phyloP scores from a whole-genome alignment of 2,888 invertebrate genomes.

The Amphipyra tragopoginis region DNA sequence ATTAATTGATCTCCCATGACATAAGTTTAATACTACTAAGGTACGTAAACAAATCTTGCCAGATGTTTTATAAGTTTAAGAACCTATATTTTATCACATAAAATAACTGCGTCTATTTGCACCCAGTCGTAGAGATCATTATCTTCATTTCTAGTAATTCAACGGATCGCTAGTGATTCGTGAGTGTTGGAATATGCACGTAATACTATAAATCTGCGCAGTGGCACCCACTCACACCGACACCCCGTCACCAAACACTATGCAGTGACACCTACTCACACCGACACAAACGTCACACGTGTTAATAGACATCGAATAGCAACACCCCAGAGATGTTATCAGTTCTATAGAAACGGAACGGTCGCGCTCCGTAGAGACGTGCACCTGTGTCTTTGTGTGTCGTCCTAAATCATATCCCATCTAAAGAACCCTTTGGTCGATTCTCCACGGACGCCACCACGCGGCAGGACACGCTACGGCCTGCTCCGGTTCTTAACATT shows the following conservation, averaged over 20 bases:
- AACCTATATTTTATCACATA: not conserved
- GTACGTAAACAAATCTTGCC: not conserved
- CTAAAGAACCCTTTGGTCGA: slow-evolving; percentile 66
- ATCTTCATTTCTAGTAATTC: slow-evolving; percentile 26
- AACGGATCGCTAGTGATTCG: slow-evolving; percentile 14
- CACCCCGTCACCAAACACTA: slow-evolving; percentile 5
- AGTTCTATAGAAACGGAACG: slow-evolving; percentile 49
- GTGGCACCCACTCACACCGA: slow-evolving; percentile 5
- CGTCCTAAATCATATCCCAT: slow-evolving; percentile 65
- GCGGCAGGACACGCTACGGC: slow-evolving; percentile 26
- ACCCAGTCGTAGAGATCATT: slow-evolving; percentile 22
- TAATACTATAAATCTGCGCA: slow-evolving; percentile 46
- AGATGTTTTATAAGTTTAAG: not conserved
- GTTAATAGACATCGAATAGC: slow-evolving; percentile 16
- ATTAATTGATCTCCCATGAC: no score
- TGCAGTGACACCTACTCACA: slow-evolving; percentile 2
- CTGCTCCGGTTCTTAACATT: slow-evolving; percentile 38
- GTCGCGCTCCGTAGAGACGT: slow-evolving; percentile 43
- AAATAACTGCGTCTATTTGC: slow-evolving; percentile 3
- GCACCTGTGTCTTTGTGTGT: slow-evolving; percentile 62
- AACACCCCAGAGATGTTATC: slow-evolving; percentile 58
- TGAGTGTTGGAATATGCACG: slow-evolving; percentile 18
- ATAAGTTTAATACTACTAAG: no score
- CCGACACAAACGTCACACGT: slow-evolving; percentile 12
- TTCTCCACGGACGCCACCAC: slow-evolving; percentile 61